Evolutionary conservation across 30 jellyfish, hydroid and myxozoan genomes (phyloP).

Genomic region (Aurelia aurita): DNA sequence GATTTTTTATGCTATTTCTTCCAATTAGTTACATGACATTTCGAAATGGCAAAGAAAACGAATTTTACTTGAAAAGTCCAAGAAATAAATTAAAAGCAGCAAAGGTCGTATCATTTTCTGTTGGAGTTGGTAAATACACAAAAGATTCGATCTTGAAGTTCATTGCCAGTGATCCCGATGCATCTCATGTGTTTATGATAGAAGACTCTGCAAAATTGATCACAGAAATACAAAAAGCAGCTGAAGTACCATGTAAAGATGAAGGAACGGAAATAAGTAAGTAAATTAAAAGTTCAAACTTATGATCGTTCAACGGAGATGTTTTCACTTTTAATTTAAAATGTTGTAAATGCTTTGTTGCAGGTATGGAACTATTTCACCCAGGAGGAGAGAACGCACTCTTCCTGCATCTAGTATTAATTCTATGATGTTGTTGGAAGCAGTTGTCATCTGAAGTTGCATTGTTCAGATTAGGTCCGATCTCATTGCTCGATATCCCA

Average conservation of each 20-base stretch:
- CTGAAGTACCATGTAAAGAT: slow-evolving; percentile 37
- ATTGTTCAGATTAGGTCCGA: too few species aligned
- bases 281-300: neutral
- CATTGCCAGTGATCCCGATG: slow-evolving; percentile 31
- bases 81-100: slow-evolving; percentile 33
- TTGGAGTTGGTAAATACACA: slow-evolving; percentile 41
- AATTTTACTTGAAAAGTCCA: slow-evolving; percentile 22
- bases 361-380: too few species aligned
- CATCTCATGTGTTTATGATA: slow-evolving; percentile 31
- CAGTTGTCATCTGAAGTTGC: too few species aligned
- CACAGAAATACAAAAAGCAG: slow-evolving; percentile 30
- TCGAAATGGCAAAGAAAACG: slow-evolving; percentile 43
- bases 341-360: too few species aligned
- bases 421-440: too few species aligned
- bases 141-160: slow-evolving; percentile 21
- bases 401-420: too few species aligned
- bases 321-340: too few species aligned
- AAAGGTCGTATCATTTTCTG: slow-evolving; percentile 9
- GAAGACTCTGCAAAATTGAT: slow-evolving; percentile 13
- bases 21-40: slow-evolving; percentile 52
- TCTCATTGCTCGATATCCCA: too few species aligned
- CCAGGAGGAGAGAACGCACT: too few species aligned
- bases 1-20: too few species aligned
- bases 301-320: neutral
- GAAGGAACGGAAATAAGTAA: neutral